Base-by-base conservation (phyloP, 2,113 vertebrate species). In the Ailuropoda melanoleuca region DNA sequence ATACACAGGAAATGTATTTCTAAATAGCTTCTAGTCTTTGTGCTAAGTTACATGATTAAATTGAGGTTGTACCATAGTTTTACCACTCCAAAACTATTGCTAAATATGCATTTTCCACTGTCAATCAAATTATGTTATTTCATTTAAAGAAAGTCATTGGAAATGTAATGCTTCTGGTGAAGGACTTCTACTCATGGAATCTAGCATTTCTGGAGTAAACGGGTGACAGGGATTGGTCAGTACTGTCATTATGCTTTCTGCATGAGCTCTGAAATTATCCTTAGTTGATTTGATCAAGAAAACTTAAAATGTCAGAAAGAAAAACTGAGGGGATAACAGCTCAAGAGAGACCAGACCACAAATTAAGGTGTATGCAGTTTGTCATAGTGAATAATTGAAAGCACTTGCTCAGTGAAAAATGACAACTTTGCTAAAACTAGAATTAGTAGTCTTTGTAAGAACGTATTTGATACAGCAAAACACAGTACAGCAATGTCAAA, bases 251-350 rank as follows among this genome's bases (percentile, higher is more conserved):
- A 82, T 43, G 4, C 21, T 93, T 93, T 78, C n/a, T 62, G 11
- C 19, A 34, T 64, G 56, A 31, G 8, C 23, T 60, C 23, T 81
- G 37, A 82, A 91, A 93, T 89, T 80, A 89, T 7, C 70, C 39
- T 56, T 86, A 72, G 19, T 31, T 95, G 74, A 95, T 77, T 84
- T 90, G 34, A 91, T 84, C 88, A 26, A 93, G 48, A 90, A 86
- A 37, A 90, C 11, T 89, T 88, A 72, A 83, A 87, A 62, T 66
- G 37, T 89, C 34, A 93, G 18, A 89, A 91, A 85, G 64, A 46
- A 37, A 74, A 62, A 88, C 53, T 82, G 86, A 86, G 12, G 2
- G 21, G 72, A 70, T 80, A 46, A 87, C 14, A 98, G 58, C 37
- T 91, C 5, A 2, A 86, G 23, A 66, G 21, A 96, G 14, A 64